phyloP scores from a whole-genome alignment of 2,113 vertebrate genomes.

The Erythrolamprus reginae region DNA sequence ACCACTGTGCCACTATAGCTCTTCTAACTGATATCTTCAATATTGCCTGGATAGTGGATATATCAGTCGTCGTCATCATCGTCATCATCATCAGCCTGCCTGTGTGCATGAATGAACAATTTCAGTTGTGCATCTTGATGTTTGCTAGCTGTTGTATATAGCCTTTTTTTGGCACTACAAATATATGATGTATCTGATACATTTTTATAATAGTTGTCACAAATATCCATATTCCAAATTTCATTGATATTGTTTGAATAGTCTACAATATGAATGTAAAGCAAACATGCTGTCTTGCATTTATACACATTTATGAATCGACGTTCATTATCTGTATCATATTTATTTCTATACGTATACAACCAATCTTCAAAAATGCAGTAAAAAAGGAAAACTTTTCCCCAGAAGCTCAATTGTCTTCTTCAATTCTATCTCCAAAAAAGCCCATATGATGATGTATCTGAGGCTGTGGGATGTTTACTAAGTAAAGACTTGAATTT shows the following conservation, averaged over 20 bases:
- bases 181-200: not conserved
- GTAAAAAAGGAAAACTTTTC: not conserved
- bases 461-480: not conserved
- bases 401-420: not conserved
- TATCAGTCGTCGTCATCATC: not conserved
- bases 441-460: not conserved
- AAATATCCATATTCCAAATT: not conserved
- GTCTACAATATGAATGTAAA: not conserved
- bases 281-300: not conserved
- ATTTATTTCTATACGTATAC: not conserved
- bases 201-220: not conserved
- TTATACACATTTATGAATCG: not conserved
- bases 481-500: not conserved
- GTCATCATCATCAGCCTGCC: not conserved
- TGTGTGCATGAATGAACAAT: not conserved
- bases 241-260: not conserved
- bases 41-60: not conserved
- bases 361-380: not conserved
- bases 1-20: too few species aligned
- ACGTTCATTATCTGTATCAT: not conserved
- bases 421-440: not conserved
- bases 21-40: not conserved
- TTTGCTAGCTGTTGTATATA: not conserved
- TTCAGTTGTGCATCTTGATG: not conserved
- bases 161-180: not conserved